A percentile compares a stretch with the other conserved stretches of the same genome.
phyloP scores from a whole-genome alignment of 2,888 invertebrate genomes.

The Petrophora chlorosata region DNA sequence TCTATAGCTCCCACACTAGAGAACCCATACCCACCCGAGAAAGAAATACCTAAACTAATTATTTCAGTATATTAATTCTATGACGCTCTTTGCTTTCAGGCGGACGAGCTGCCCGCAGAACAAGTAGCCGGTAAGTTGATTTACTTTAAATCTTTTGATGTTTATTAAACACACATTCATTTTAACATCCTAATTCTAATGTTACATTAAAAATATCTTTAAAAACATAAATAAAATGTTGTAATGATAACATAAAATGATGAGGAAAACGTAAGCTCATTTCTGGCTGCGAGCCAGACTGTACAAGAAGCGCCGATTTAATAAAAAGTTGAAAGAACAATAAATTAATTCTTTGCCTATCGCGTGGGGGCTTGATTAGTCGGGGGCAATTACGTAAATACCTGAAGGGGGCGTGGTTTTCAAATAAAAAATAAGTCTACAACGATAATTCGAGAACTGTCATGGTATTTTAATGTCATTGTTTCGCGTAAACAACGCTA shows the following conservation, averaged over 20 bases:
- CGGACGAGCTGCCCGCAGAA: conserved; percentile 95
- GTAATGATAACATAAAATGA: conserved; percentile 51
- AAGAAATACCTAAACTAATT: background rate
- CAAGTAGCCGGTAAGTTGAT: conserved; percentile 92
- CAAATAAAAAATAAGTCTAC: background rate
- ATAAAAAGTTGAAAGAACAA: conserved; percentile 57
- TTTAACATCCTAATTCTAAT: conserved; percentile 10
- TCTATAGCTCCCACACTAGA: no score
- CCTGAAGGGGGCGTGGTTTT: conserved; percentile 48
- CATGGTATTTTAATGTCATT: no score
- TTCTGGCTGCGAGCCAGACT: conserved; percentile 62
- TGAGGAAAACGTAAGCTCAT: conserved; percentile 57
- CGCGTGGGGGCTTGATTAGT: conserved; percentile 61
- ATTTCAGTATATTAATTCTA: conserved; percentile 28
- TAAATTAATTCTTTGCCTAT: conserved; percentile 47
- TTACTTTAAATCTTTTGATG: conserved; percentile 2
- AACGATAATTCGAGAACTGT: no score
- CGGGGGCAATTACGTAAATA: conserved; percentile 52
- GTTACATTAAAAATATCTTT: conserved; percentile 39
- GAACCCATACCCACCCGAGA: no score
- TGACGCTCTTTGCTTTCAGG: conserved; percentile 88
- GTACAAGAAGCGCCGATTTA: conserved; percentile 60
- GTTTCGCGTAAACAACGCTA: no score
- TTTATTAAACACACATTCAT: background rate
- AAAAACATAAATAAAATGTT: conserved; percentile 45